These are phyloP conservation scores for Tinea trinotella DNA, from an alignment of 2,888 invertebrate genomes.

Conservation along the genomic window DNA sequence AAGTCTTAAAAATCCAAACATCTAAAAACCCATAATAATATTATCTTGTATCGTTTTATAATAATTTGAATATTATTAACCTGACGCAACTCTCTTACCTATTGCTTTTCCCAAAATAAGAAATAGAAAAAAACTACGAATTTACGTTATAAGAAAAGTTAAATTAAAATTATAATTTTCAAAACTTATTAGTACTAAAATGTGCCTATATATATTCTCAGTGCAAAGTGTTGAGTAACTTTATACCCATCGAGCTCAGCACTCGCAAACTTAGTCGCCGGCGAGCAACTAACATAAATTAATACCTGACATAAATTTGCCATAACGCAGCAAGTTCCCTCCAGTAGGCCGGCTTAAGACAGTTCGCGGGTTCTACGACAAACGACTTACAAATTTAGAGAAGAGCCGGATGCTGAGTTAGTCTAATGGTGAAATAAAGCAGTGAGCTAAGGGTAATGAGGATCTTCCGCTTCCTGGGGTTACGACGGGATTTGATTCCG, in stretches of 20 bases:
- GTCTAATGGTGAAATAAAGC: slow-evolving; percentile 53
- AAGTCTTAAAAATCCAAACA: too few relatives aligned
- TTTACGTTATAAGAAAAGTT: too few relatives aligned
- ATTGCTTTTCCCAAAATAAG: too few relatives aligned
- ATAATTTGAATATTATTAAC: too few relatives aligned
- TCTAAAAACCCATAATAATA: too few relatives aligned
- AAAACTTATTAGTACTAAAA: too few relatives aligned
- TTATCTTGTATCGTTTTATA: too few relatives aligned
- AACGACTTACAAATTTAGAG: slow-evolving; percentile 44
- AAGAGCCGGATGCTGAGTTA: slow-evolving; percentile 42
- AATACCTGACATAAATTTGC: slow-evolving; percentile 16
- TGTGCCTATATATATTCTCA: too few relatives aligned
- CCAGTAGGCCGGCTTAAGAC: slow-evolving; percentile 12
- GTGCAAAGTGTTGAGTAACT: background rate
- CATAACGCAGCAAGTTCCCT: slow-evolving; percentile 10
- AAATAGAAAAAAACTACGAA: background rate
- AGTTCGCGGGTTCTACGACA: slow-evolving; percentile 18
- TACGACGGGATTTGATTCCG: slow-evolving; percentile 32
- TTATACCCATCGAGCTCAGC: slow-evolving; percentile 4
- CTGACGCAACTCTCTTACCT: too few relatives aligned
- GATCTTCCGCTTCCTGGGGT: slow-evolving; percentile 32
- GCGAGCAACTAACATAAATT: slow-evolving; percentile 8
- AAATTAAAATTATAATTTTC: too few relatives aligned
- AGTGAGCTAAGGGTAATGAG: slow-evolving; percentile 39
- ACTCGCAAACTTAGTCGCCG: slow-evolving; percentile 3